These are phyloP conservation scores for Corythucha ciliata DNA, from an alignment of 2,888 invertebrate species.

Conservation along the genomic window DNA sequence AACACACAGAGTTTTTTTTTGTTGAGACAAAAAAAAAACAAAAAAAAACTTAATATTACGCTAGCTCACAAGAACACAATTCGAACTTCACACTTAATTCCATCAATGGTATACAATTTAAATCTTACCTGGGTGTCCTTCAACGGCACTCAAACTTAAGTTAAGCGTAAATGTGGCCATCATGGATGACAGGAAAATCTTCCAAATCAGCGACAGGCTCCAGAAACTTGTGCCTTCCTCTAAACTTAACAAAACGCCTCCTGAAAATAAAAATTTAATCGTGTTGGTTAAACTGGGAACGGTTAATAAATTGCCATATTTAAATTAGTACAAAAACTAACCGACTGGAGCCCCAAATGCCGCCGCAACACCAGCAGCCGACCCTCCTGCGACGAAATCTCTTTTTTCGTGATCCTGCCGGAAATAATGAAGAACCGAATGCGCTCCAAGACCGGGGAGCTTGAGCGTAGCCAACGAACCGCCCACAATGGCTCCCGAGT, in stretches of 20 bases:
- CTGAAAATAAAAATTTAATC: conserved; percentile 36
- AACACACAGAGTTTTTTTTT: too few relatives aligned
- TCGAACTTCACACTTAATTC: too few relatives aligned
- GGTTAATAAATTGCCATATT: too few relatives aligned
- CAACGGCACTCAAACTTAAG: conserved; percentile 49
- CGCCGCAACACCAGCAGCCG: conserved; percentile 54
- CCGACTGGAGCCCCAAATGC: conserved; percentile 51
- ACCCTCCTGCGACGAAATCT: conserved; percentile 55
- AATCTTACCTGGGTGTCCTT: conserved; percentile 38
- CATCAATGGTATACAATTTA: too few relatives aligned
- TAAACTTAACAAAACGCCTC: conserved; percentile 53
- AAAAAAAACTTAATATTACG: too few relatives aligned
- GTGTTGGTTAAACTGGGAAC: too few relatives aligned
- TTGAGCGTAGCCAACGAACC: conserved; percentile 33
- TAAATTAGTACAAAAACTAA: conserved; percentile 30
- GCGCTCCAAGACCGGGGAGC: conserved; percentile 43
- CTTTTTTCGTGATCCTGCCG: conserved; percentile 54
- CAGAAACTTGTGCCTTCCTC: conserved; percentile 59
- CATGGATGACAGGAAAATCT: conserved; percentile 57
- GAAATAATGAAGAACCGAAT: conserved; percentile 45
- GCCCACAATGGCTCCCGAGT: conserved; percentile 55
- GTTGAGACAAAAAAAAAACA: too few relatives aligned
- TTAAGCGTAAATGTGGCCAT: conserved; percentile 53
- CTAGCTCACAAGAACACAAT: too few relatives aligned
- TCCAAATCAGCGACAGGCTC: conserved; percentile 55